Evolutionary conservation across 2,113 vertebrate species (phyloP).

Genomic region (Hypomesus transpacificus): DNA sequence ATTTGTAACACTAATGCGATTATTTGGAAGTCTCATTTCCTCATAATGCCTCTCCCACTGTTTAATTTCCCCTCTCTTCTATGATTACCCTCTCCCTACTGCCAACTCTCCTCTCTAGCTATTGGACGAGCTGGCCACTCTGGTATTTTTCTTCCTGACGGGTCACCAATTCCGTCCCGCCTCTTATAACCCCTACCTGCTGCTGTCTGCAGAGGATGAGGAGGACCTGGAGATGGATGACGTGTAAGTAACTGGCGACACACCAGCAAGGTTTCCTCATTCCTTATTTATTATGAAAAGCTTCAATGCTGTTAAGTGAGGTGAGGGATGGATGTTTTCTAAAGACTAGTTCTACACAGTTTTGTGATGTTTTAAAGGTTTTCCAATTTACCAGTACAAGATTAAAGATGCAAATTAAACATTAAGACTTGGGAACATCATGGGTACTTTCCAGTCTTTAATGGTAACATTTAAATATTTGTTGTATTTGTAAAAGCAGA

Average conservation of each 20-base stretch:
- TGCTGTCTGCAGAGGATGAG: slow-evolving; percentile 82
- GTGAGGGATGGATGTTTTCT: no score
- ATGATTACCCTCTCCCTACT: not conserved
- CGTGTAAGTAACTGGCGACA: slow-evolving; percentile 69
- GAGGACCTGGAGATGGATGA: slow-evolving; percentile 84
- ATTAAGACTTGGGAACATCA: no score
- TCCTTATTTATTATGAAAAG: not conserved
- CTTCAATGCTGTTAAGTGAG: not conserved
- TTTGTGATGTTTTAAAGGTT: no score
- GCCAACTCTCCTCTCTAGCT: slow-evolving; percentile 60
- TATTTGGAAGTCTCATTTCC: not conserved
- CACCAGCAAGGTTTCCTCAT: not conserved
- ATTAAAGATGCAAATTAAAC: no score
- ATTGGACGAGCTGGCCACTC: slow-evolving; percentile 80
- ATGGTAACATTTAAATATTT: no score
- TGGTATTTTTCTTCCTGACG: slow-evolving; percentile 83
- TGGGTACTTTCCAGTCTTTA: no score
- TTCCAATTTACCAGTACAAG: no score
- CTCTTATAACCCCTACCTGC: slow-evolving; percentile 83
- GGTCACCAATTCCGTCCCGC: slow-evolving; percentile 85
- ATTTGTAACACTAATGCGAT: no score
- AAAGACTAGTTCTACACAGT: no score
- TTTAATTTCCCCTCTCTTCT: not conserved
- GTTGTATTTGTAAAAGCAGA: no score
- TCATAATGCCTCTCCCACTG: not conserved